phyloP scores from a whole-genome alignment of 2,888 invertebrate genomes.

The Cheilosia pagana region DNA sequence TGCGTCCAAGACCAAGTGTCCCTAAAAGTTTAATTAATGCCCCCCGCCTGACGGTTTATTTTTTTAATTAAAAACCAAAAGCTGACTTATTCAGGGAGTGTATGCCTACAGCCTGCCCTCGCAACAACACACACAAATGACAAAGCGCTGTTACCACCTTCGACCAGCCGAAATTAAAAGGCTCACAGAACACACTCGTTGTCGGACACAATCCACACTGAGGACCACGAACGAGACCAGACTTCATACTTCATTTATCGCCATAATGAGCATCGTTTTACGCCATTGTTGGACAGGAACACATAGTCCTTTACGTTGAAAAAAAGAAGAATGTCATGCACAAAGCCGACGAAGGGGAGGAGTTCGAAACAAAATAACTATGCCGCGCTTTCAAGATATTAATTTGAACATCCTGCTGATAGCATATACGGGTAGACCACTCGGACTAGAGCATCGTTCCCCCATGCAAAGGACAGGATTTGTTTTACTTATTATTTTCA shows the following conservation, averaged over 20 bases:
- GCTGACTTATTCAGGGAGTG: slow-evolving; percentile 15
- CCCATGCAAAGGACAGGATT: neutral
- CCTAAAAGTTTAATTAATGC: slow-evolving; percentile 58
- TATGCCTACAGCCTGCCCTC: neutral
- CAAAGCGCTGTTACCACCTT: slow-evolving; percentile 19
- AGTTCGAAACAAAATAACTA: neutral
- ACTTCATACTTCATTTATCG: slow-evolving; percentile 51
- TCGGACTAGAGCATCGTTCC: no score
- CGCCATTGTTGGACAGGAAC: slow-evolving; percentile 38
- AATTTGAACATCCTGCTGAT: slow-evolving; percentile 45
- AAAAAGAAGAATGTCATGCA: neutral
- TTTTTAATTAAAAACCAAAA: slow-evolving; percentile 44
- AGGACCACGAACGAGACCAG: slow-evolving; percentile 1
- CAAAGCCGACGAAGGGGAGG: neutral
- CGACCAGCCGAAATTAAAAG: neutral
- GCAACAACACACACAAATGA: slow-evolving; percentile 1
- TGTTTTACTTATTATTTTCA: neutral
- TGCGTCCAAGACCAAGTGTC: neutral
- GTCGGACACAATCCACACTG: neutral
- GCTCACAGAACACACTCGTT: neutral
- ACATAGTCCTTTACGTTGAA: neutral
- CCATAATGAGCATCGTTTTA: slow-evolving; percentile 48
- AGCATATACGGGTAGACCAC: neutral
- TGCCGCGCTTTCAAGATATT: slow-evolving; percentile 39
- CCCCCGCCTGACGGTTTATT: slow-evolving; percentile 38